phyloP scores from a whole-genome alignment of 2,797 vertebrate species.

The Urosaurus nigricauda region DNA sequence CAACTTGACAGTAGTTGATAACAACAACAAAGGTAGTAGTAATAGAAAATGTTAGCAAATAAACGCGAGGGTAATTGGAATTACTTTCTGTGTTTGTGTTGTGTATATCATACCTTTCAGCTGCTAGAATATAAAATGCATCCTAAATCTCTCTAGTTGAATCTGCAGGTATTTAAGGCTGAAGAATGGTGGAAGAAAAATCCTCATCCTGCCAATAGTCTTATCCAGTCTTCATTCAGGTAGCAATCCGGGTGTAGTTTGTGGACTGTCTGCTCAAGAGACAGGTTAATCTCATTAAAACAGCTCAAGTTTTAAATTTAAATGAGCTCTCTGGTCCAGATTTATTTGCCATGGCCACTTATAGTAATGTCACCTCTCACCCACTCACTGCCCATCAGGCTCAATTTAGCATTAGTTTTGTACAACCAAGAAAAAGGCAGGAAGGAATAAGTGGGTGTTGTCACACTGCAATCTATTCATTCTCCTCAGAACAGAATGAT shows the following conservation, averaged over 20 bases:
- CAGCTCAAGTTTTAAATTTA: conserved; percentile 31
- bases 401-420: conserved; percentile 11
- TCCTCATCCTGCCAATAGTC: background rate
- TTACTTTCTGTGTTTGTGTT: background rate
- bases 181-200: background rate
- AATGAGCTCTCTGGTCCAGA: background rate
- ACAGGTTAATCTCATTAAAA: conserved; percentile 11
- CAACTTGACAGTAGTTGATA: background rate
- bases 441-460: background rate
- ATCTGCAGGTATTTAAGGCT: background rate
- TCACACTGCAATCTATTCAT: fast-evolving
- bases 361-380: background rate
- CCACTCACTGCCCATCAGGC: background rate
- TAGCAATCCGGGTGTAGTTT: background rate
- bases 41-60: background rate
- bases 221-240: conserved; percentile 31
- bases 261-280: conserved; percentile 11
- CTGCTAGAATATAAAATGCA: background rate
- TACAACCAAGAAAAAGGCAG: background rate
- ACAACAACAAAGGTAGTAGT: background rate
- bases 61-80: background rate
- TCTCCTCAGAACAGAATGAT: conserved; percentile 10
- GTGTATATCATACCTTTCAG: background rate
- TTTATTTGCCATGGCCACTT: conserved; percentile 10
- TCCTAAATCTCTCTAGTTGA: background rate